phyloP scores from a whole-genome alignment of 2,113 vertebrate species.

The Semnornis frantzii region DNA sequence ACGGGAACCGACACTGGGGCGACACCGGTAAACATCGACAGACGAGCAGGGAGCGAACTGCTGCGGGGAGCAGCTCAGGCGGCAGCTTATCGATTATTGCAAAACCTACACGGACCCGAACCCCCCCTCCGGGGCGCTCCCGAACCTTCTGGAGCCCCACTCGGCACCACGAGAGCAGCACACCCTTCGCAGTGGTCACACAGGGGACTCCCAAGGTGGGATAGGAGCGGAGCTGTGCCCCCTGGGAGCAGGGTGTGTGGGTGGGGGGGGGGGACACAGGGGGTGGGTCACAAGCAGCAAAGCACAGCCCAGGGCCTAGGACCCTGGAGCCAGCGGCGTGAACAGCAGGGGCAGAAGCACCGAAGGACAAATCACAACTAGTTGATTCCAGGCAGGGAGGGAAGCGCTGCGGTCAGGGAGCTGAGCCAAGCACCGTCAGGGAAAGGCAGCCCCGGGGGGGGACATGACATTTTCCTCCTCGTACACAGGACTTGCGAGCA shows the following conservation, averaged over 20 bases:
- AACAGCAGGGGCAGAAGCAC: slow-evolving; percentile 24
- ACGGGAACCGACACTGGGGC: slow-evolving; percentile 83
- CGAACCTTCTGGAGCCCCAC: neutral
- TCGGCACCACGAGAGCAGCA: neutral
- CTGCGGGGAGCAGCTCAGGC: slow-evolving; percentile 46
- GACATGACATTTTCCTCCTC: neutral
- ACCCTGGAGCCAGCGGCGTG: neutral
- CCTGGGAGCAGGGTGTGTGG: fast-evolving
- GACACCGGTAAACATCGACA: slow-evolving; percentile 69
- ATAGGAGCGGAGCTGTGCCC: neutral
- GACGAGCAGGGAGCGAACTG: slow-evolving; percentile 28
- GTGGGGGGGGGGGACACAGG: neutral
- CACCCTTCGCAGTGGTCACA: neutral
- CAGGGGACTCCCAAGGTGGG: neutral
- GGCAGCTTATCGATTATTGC: slow-evolving; percentile 46
- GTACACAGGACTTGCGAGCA: neutral
- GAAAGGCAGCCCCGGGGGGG: neutral
- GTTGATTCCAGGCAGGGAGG: neutral
- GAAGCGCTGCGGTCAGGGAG: neutral
- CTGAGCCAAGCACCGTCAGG: neutral
- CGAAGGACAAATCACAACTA: slow-evolving; percentile 29
- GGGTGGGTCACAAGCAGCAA: slow-evolving; percentile 28
- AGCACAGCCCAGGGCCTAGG: neutral
- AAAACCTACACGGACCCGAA: slow-evolving; percentile 20
- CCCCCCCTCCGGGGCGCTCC: neutral